Conservation (phyloP, 2,888 invertebrate genomes). For the Tanytarsus gracilentus region DNA sequence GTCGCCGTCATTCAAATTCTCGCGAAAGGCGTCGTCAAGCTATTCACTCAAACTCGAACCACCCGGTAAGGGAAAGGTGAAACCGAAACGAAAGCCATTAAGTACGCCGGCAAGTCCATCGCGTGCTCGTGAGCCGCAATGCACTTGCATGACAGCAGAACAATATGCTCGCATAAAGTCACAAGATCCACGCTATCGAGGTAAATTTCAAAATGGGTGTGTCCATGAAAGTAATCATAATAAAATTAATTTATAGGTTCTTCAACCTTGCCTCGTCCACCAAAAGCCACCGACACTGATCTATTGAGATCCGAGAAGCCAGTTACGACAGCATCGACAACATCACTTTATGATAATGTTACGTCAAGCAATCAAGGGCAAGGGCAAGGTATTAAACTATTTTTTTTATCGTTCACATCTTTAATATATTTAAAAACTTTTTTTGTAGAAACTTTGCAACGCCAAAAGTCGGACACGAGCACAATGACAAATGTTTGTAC, state of each 20-base stretch:
- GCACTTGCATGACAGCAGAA: slow-evolving; percentile 92
- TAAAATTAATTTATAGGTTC: slow-evolving; percentile 49
- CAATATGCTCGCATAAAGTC: slow-evolving; percentile 77
- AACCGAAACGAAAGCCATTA: slow-evolving; percentile 79
- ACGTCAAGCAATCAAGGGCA: slow-evolving; percentile 45
- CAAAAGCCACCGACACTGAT: slow-evolving; percentile 61
- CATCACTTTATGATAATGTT: slow-evolving; percentile 81
- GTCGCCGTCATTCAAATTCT: slow-evolving; percentile 97
- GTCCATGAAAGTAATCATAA: background rate
- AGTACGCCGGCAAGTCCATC: slow-evolving; percentile 92
- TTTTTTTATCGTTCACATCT: background rate
- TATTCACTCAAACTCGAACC: slow-evolving; percentile 92
- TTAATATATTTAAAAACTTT: slow-evolving; percentile 6
- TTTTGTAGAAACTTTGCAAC: slow-evolving; percentile 45
- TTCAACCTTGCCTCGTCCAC: slow-evolving; percentile 73
- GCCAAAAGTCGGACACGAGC: slow-evolving; percentile 61
- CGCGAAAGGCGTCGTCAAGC: slow-evolving; percentile 93
- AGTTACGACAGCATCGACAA: slow-evolving; percentile 79
- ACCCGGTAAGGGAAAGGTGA: slow-evolving; percentile 75
- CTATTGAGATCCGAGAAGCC: slow-evolving; percentile 53
- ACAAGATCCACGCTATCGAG: slow-evolving; percentile 73
- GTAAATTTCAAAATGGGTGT: slow-evolving; percentile 34
- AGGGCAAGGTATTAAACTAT: slow-evolving; percentile 25
- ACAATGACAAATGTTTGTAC: slow-evolving; percentile 57
- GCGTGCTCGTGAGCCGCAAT: slow-evolving; percentile 78